These are phyloP conservation scores for Drosophila tani DNA, from an alignment of 1,140 invertebrate genomes.

Conservation along the genomic window DNA sequence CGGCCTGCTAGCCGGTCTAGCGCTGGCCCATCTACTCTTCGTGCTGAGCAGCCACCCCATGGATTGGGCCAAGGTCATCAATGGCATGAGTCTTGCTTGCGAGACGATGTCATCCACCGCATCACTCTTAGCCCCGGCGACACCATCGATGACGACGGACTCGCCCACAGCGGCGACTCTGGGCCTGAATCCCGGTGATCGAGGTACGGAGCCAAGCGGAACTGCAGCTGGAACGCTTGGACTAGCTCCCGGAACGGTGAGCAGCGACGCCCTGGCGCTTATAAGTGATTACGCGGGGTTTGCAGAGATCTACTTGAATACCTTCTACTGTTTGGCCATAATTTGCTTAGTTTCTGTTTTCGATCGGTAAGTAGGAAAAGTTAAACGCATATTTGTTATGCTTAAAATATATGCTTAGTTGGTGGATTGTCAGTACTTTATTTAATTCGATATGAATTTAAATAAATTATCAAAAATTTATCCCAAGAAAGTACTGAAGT, in stretches of 20 bases:
- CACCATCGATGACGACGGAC: conserved; percentile 13
- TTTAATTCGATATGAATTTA: background rate
- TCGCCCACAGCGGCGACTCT: conserved; percentile 18
- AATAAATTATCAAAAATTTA: background rate
- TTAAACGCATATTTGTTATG: too few relatives aligned
- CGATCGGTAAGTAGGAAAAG: conserved; percentile 76
- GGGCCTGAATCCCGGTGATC: conserved; percentile 17
- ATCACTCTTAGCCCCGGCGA: conserved; percentile 14
- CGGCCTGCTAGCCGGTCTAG: conserved; percentile 84
- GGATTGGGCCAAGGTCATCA: conserved; percentile 81
- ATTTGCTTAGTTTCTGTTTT: conserved; percentile 83
- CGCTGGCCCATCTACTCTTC: conserved; percentile 82
- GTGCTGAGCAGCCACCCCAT: conserved; percentile 80
- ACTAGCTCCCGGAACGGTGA: conserved; percentile 18
- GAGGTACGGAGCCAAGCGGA: conserved; percentile 16
- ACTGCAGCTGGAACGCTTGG: background rate
- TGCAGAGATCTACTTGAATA: conserved; percentile 82
- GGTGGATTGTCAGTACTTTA: background rate
- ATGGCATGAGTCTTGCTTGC: conserved; percentile 77
- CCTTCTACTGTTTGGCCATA: conserved; percentile 84
- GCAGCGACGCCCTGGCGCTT: conserved; percentile 54
- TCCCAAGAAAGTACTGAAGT: background rate
- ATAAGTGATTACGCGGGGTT: conserved; percentile 80
- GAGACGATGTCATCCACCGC: conserved; percentile 59
- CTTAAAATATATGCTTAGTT: background rate